A percentile compares a stretch with the other conserved stretches of the same genome.
Conservation (phyloP, 2,797 vertebrate genomes). For the Ctenochaetus hawaiiensis region DNA sequence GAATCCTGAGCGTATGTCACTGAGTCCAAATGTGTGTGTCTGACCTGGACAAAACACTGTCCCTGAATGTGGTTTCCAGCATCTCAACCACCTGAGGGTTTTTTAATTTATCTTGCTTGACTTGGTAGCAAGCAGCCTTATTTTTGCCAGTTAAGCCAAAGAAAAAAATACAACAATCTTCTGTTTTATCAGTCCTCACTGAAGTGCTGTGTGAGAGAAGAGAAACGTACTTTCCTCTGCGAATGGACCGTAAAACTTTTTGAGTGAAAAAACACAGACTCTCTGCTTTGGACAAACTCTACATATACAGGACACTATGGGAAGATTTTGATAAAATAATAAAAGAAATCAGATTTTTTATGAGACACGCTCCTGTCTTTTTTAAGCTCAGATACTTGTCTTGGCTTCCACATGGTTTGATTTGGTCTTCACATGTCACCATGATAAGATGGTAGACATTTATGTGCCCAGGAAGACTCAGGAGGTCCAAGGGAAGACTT, state of each 20-base stretch:
- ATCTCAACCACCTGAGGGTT: conserved; percentile 31
- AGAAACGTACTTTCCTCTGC: conserved; percentile 19
- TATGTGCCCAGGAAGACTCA: conserved; percentile 54
- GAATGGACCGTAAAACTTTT: conserved; percentile 48
- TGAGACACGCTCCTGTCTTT: conserved; percentile 13
- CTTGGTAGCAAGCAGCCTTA: conserved; percentile 25
- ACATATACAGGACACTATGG: not conserved
- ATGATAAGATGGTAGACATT: conserved; percentile 57
- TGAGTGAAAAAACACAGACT: conserved; percentile 41
- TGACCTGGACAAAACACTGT: conserved; percentile 14
- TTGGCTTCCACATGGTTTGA: conserved; percentile 34
- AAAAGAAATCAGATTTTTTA: conserved; percentile 43
- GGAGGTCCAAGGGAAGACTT: conserved; percentile 42
- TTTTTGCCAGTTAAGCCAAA: conserved; percentile 54
- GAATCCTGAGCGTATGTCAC: not conserved
- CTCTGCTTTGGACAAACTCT: conserved; percentile 15
- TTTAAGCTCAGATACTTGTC: conserved; percentile 20
- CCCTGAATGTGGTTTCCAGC: conserved; percentile 52
- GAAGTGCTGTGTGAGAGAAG: conserved; percentile 14
- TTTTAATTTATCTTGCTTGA: conserved; percentile 46
- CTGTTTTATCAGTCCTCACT: conserved; percentile 45
- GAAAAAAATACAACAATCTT: conserved; percentile 19
- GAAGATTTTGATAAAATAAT: conserved; percentile 49
- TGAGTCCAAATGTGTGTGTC: conserved; percentile 14
- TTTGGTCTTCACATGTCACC: conserved; percentile 38